Percentiles rank a stretch among this genome's conserved stretches.
Conservation (phyloP, 2,113 vertebrate genomes). For the Cheirogaleus medius region DNA sequence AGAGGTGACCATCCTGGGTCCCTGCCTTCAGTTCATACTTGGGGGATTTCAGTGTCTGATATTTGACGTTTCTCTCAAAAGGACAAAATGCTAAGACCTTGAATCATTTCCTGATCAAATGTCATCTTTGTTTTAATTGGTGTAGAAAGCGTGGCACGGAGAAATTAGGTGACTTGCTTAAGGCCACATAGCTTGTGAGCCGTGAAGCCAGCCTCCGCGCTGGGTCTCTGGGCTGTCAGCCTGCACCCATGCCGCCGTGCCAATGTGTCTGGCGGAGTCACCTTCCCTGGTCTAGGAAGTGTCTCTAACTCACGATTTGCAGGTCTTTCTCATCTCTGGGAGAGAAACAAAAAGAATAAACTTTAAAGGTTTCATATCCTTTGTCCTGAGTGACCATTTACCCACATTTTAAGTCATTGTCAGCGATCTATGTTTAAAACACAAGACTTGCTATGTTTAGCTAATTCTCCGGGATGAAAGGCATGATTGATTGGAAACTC, state of each 20-base stretch:
- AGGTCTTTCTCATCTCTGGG: not conserved
- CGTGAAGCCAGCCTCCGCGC: not conserved
- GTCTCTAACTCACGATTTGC: not conserved
- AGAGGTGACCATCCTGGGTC: not conserved
- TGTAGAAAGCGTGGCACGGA: not conserved
- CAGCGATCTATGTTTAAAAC: conserved; percentile 25
- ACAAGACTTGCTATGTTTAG: conserved; percentile 33
- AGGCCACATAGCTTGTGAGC: not conserved
- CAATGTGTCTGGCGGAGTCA: not conserved
- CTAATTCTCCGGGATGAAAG: conserved; percentile 35
- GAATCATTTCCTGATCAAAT: not conserved
- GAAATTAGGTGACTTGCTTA: not conserved
- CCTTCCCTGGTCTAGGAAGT: not conserved
- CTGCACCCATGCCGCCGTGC: accelerated
- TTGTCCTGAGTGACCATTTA: not conserved
- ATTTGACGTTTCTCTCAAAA: not conserved
- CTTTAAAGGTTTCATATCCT: not conserved
- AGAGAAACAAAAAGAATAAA: not conserved
- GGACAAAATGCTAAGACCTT: not conserved
- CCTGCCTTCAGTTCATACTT: not conserved
- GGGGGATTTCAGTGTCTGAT: not conserved
- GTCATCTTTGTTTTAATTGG: not conserved
- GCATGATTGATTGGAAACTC: conserved; percentile 56
- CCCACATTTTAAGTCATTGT: not conserved
- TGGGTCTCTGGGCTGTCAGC: not conserved